A percentile compares a stretch with the other conserved stretches of the same genome.
Conservation (phyloP, 2,797 vertebrate species). For the Protosalanx chinensis region DNA sequence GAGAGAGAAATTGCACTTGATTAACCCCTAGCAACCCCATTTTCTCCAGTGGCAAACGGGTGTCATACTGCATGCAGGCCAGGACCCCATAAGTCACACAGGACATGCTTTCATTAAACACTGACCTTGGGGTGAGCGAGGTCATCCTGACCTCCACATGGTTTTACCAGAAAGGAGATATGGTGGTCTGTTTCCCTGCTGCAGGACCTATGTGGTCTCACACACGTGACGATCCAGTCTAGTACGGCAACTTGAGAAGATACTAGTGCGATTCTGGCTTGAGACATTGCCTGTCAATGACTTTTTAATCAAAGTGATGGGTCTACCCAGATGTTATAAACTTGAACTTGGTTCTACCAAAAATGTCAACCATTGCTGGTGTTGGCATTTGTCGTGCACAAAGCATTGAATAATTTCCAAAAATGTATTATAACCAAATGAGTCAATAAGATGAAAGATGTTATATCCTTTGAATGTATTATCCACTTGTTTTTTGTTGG, state of each 20-base stretch:
- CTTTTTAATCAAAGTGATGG: not conserved
- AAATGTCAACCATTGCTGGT: no score
- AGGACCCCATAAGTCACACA: slow-evolving; percentile 50
- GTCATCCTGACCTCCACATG: slow-evolving; percentile 44
- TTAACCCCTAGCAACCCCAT: slow-evolving; percentile 70
- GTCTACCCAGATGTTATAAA: not conserved
- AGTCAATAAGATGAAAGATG: no score
- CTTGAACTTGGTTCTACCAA: no score
- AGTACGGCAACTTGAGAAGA: not conserved
- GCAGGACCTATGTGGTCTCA: not conserved
- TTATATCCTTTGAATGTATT: no score
- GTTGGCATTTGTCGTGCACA: no score
- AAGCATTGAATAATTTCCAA: no score
- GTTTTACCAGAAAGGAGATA: slow-evolving; percentile 22
- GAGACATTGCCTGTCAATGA: slow-evolving; percentile 5
- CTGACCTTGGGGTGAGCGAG: slow-evolving; percentile 47
- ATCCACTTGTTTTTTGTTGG: no score
- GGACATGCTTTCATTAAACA: slow-evolving; percentile 61
- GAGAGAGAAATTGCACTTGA: slow-evolving; percentile 65
- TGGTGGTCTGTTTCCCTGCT: not conserved
- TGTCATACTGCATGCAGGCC: slow-evolving; percentile 47
- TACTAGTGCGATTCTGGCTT: slow-evolving; percentile 1
- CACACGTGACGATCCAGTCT: not conserved
- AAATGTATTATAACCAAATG: no score
- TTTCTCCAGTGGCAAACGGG: slow-evolving; percentile 55